A percentile compares a stretch with the other conserved stretches of the same genome.
Conservation (phyloP, 2,888 invertebrate genomes). For the Teinopalpus imperialis region DNA sequence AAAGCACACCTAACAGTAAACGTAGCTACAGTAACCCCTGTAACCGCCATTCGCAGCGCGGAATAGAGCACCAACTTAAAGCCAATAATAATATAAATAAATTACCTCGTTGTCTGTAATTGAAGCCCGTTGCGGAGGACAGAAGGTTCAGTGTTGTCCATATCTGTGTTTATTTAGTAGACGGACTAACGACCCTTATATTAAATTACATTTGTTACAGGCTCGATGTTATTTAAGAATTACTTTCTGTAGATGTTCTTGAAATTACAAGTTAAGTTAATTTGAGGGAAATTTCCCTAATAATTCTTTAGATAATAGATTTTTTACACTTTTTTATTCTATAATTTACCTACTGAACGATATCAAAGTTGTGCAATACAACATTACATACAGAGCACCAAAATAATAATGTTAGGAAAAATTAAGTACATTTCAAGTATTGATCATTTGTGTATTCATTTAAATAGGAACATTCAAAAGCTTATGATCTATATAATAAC, state of each 20-base stretch:
- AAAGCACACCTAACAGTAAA: constrained; percentile 18
- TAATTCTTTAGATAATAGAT: no score
- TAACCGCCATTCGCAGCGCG: constrained; percentile 21
- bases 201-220: constrained; percentile 35
- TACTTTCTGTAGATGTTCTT: constrained; percentile 24
- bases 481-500: no score
- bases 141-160: constrained; percentile 33
- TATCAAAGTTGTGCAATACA: no score
- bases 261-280: background rate
- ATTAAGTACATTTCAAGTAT: no score
- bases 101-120: constrained; percentile 30
- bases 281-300: no score
- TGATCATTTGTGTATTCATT: no score
- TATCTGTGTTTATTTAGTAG: constrained; percentile 58
- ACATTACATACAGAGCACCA: no score
- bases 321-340: no score
- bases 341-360: no score
- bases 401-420: no score
- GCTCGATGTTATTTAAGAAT: constrained; percentile 26
- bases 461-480: no score
- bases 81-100: constrained; percentile 31
- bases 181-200: constrained; percentile 51
- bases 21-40: constrained; percentile 18
- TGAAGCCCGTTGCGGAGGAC: constrained; percentile 30
- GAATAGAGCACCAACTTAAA: constrained; percentile 19